Percentiles rank a stretch among this genome's conserved stretches.
phyloP scores from a whole-genome alignment of 2,797 vertebrate species.

The Oophaga sylvatica region DNA sequence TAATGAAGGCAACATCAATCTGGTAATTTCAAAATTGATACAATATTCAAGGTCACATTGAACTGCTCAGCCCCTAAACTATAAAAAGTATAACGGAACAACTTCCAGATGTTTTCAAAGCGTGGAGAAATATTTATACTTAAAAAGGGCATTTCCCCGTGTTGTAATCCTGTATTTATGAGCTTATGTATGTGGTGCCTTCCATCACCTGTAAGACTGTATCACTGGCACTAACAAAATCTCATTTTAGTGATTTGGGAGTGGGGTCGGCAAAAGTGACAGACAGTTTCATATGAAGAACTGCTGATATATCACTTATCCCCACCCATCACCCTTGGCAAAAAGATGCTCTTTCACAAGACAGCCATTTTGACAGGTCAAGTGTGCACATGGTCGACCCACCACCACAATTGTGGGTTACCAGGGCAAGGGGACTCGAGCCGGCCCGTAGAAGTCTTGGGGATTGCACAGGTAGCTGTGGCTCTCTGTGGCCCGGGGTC shows the following conservation, averaged over 20 bases:
- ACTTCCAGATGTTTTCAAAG: not conserved
- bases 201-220: not conserved
- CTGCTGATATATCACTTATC: not conserved
- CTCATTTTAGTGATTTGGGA: constrained; percentile 22
- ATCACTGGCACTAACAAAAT: constrained; percentile 1
- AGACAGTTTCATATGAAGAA: not conserved
- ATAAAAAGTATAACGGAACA: too few species aligned
- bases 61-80: too few species aligned
- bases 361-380: not conserved
- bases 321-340: not conserved
- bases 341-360: not conserved
- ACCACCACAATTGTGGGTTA: too few species aligned
- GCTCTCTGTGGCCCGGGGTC: too few species aligned
- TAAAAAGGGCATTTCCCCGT: not conserved
- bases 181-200: not conserved
- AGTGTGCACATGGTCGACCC: not conserved
- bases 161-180: not conserved
- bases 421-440: too few species aligned
- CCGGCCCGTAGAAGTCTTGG: too few species aligned
- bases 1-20: too few species aligned
- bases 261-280: constrained; percentile 1
- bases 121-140: not conserved
- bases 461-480: too few species aligned
- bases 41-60: not conserved
- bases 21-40: not conserved